phyloP scores from a whole-genome alignment of 2,888 invertebrate genomes.

The Pollenia labialis region DNA sequence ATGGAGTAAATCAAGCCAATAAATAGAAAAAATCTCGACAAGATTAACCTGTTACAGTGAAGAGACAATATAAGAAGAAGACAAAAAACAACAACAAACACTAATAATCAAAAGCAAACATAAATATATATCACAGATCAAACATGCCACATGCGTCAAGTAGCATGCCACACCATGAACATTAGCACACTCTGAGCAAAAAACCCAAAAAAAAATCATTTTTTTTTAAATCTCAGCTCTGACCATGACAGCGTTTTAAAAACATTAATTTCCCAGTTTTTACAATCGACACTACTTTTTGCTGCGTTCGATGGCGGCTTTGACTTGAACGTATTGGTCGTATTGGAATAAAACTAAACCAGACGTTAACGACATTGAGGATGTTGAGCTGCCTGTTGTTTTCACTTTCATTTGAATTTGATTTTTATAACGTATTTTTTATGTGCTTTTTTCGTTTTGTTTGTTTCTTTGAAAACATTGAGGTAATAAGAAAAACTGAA shows the following conservation, averaged over 20 bases:
- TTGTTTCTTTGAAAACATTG: constrained; percentile 41
- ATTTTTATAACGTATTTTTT: constrained; percentile 61
- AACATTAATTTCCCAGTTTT: constrained; percentile 57
- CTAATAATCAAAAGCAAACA: background rate
- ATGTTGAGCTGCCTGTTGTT: constrained; percentile 56
- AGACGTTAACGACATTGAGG: constrained; percentile 69
- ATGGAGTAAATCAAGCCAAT: constrained; percentile 57
- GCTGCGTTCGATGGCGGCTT: background rate
- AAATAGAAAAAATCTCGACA: constrained; percentile 1
- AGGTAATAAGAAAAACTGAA: constrained; percentile 63
- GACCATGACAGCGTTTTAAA: constrained; percentile 63
- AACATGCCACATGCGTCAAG: constrained; percentile 29
- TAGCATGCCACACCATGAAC: constrained; percentile 11
- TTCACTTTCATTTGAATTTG: constrained; percentile 70
- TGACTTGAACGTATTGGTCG: background rate
- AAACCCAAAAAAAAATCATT: background rate
- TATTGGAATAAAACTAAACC: constrained; percentile 62
- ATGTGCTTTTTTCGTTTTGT: background rate
- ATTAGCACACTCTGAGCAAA: constrained; percentile 24
- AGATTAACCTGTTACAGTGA: constrained; percentile 29
- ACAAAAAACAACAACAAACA: background rate
- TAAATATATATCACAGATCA: constrained; percentile 50
- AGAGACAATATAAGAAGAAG: background rate
- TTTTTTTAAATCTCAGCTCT: constrained; percentile 40
- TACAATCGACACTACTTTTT: background rate